Base-by-base conservation (phyloP, 2,888 invertebrate genomes). In the Graphium colonna region DNA sequence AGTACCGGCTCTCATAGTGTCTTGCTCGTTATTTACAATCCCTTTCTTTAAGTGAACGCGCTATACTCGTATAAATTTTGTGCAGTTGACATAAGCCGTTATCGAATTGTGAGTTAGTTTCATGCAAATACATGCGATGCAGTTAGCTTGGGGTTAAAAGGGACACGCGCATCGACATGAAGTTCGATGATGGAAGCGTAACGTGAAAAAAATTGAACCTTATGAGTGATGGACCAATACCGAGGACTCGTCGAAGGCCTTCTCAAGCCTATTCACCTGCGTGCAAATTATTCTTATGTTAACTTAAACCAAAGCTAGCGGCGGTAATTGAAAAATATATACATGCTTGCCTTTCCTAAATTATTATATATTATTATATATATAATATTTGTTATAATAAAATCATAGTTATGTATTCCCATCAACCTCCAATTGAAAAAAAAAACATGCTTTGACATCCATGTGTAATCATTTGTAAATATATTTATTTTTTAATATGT, bases 161-260 rank as follows among this genome's bases (percentile, higher is more conserved):
- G 13, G 31, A 36, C 45, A 56, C 5, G 21, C 21, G 21, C 2
- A 21, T 21, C 21, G 21, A 21, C 21, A 21, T 63, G 15, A 47
- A 21, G 67, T 69, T 68, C 68, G 67, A 55, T 65, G 67, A 63
- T 15, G 18, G 47, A 73, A 71, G 71, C 73, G 56, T 58, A 66
- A 73, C 67, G 43, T 61, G 59, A 69, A 58, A 55, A 68, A 77
- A 77, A 69, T 63, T 59, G 65, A 62, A 71, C 74, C 74, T 77
- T 75, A 67, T 55, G 61, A 16, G 21, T 49, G 63, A 60, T 56
- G 52, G 58, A 64, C 60, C 62, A 65, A 66, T 67, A 60, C 56
- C 69, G 65, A 73, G 59, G 65, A 60, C 60, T 62, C 61, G 66
- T 56, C 43, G 59, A 60, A 53, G 40, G 57, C 60, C 45, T 59